Percentiles rank a stretch among this genome's conserved stretches.
These are phyloP conservation scores for Psilanteris sp. DNA, from an alignment of 1,140 invertebrate species.

Conservation along the genomic window DNA sequence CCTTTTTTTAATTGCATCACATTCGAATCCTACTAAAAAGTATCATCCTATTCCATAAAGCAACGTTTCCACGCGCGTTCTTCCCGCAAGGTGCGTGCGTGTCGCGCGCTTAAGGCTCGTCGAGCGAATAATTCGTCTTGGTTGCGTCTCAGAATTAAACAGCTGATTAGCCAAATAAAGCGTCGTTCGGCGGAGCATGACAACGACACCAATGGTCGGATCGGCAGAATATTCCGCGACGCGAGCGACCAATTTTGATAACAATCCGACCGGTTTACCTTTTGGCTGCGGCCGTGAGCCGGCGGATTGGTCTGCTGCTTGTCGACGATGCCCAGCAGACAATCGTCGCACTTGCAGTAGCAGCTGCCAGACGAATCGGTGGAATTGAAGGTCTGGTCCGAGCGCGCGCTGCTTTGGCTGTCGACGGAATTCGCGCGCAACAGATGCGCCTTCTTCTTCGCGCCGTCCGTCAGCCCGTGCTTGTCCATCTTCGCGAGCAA, in stretches of 20 bases:
- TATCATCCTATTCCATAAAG: no score
- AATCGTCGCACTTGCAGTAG: conserved; percentile 90
- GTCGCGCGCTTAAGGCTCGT: no score
- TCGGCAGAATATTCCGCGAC: conserved; percentile 15
- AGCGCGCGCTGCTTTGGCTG: conserved; percentile 87
- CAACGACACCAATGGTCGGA: no score
- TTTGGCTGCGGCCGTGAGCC: conserved; percentile 81
- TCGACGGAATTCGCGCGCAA: conserved; percentile 88
- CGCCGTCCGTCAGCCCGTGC: conserved; percentile 65
- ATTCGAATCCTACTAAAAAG: no score
- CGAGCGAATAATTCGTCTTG: no score
- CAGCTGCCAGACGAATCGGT: conserved; percentile 80
- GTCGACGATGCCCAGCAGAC: conserved; percentile 89
- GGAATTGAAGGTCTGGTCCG: conserved; percentile 82
- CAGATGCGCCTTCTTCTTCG: conserved; percentile 71
- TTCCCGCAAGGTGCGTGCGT: no score
- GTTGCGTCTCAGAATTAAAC: no score
- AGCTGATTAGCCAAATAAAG: no score
- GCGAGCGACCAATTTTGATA: conserved; percentile 26
- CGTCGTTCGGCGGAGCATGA: no score
- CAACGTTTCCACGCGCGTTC: no score
- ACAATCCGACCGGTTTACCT: conserved; percentile 76
- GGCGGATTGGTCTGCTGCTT: conserved; percentile 82
- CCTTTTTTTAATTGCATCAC: no score
- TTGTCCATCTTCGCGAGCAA: conserved; percentile 88